Percentiles rank a stretch among this genome's conserved stretches.
Evolutionary conservation across 2,113 vertebrate genomes (phyloP).

Genomic region (Falcunculus frontatus): DNA sequence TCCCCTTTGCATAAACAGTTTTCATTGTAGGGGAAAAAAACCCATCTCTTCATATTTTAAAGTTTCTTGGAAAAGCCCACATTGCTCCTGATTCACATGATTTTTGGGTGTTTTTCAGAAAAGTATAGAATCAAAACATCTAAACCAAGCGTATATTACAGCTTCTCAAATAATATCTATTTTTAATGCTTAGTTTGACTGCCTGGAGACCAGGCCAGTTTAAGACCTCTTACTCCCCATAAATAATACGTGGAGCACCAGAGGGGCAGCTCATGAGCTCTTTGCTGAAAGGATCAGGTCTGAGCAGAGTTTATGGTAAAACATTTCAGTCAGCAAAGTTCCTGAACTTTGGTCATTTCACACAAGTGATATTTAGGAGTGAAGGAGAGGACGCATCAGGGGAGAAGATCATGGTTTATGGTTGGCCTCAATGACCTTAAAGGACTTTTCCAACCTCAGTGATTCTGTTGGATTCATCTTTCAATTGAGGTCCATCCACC

Average conservation of each 20-base stretch:
- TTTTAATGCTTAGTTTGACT: background rate
- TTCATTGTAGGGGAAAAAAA: background rate
- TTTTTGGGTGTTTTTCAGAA: background rate
- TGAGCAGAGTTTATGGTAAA: background rate
- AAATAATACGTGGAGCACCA: fast-evolving
- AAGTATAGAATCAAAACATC: background rate
- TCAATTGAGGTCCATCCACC: fast-evolving
- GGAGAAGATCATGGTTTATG: background rate
- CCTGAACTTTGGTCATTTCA: background rate
- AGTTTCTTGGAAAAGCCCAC: background rate
- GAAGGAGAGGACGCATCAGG: fast-evolving
- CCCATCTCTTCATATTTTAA: background rate
- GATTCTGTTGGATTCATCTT: background rate
- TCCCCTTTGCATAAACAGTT: background rate
- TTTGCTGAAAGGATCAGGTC: background rate
- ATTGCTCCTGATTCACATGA: background rate
- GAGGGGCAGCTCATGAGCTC: background rate
- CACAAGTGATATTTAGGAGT: background rate
- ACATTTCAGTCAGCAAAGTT: background rate
- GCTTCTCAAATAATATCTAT: background rate
- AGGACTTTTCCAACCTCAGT: background rate
- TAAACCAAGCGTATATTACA: background rate
- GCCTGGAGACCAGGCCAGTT: background rate
- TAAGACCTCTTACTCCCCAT: background rate
- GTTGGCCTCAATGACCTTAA: background rate